Conservation (phyloP, 2,113 vertebrate genomes). For the Ibidorhyncha struthersii region DNA sequence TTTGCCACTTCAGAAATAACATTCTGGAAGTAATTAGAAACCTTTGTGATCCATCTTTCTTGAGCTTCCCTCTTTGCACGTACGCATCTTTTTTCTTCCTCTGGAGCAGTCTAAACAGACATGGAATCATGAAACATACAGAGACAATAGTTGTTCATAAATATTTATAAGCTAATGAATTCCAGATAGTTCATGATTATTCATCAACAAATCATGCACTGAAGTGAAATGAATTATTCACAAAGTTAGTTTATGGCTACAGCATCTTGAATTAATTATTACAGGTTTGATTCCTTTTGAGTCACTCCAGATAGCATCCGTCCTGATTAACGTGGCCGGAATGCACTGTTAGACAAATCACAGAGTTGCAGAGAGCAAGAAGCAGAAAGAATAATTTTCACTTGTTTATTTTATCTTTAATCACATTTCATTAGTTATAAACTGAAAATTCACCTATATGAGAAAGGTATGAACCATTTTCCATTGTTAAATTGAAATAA, state of each 20-base stretch:
- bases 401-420: constrained; percentile 50
- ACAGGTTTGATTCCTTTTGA: constrained; percentile 50
- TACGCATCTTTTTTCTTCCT: background rate
- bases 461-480: background rate
- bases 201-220: constrained; percentile 56
- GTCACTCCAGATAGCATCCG: background rate
- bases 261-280: constrained; percentile 71
- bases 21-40: background rate
- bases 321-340: constrained; percentile 39
- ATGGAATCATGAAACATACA: constrained; percentile 34
- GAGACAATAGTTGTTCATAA: constrained; percentile 35
- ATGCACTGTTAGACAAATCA: constrained; percentile 29
- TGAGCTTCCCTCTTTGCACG: background rate
- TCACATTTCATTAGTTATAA: constrained; percentile 39
- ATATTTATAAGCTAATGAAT: constrained; percentile 68
- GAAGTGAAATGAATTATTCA: constrained; percentile 61
- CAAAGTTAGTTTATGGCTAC: constrained; percentile 48
- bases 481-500: background rate
- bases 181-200: constrained; percentile 71
- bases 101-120: background rate
- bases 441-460: constrained; percentile 23
- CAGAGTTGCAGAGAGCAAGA: background rate
- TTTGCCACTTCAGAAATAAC: constrained; percentile 3
- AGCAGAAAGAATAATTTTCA: background rate
- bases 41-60: background rate